Base-by-base conservation (phyloP, 2,888 invertebrate species). In the Hetaerina titia region DNA sequence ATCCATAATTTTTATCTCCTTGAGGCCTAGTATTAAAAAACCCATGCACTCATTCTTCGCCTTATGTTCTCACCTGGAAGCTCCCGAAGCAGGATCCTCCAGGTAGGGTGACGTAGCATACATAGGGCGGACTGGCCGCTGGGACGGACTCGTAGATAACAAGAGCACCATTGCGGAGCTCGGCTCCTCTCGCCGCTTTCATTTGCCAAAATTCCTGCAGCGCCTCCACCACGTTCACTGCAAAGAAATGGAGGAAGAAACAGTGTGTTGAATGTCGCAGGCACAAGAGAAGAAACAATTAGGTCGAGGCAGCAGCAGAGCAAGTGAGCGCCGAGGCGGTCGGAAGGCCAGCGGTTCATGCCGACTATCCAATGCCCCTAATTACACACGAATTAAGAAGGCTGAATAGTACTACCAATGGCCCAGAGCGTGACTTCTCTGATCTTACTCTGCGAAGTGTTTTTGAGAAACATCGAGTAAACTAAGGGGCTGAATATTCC, bases 181-280 rank as follows among this genome's bases (percentile, higher is more conserved):
- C 99, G 31, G 98, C 98, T 96, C 98, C 99, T 95, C 99, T 97
- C 94, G 98, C 98, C 96, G 98, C 98, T 97, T 99, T 99, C 98
- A 99, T 99, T 97, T 99, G 99, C 99, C 99, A 99, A 97, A 99
- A 99, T 97, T 99, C 99, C 97, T 99, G 99, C 95, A 99, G 97
- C 15, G 99, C 99, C 97, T 99, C 99, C 95, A 99, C 99, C 95
- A 99, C 99, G 97, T 99, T 99, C 96, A 99, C 99, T 98, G 97
- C 89, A 97, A 97, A 95, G 95, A 94, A 95, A 74, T 22, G 63
- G 63, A 90, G 88, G 45, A 87, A 94, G 45, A 45, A 81, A 56
- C 57, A 60, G 57, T 74, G 31, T 2, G 22, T 5, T 31, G 15
- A 56, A 45, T 45, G 25, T 25, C 13, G 15, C 13, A 31, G 81